Evolutionary conservation across 2,113 vertebrate genomes (phyloP), one percentile per base, ranked within the genome.

Genomic region (Diglossa brunneiventris): DNA sequence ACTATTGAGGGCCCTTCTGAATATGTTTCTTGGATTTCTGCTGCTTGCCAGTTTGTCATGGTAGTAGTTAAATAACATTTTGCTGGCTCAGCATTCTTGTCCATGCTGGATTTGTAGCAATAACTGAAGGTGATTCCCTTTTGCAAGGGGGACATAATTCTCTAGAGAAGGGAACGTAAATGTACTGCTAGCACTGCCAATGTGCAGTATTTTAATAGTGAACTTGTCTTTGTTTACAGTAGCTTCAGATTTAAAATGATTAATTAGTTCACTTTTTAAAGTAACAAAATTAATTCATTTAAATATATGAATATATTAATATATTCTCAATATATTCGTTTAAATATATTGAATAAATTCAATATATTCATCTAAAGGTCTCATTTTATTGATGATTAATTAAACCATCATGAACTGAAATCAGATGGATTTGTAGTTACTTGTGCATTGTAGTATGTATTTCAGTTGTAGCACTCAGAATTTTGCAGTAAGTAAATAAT

Each of bases 171-270:
- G 31, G 46, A 78, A 66, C 47, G 53, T 88, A 47, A 89, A 76
- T 52, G 69, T 83, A 49, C 78, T 90, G 74, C 73, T 95, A 82
- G 86, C 62, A 70, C 58, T 95, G 88, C 90, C 92, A 59, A 72
- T 94, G 74, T 87, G 56, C 77, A 92, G 50, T 97, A 69, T 95
- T 92, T 94, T 96, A 91, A 90, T 56, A 92, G 46, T 81, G 83
- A 95, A 88, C 73, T 85, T 93, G 30, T 93, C 92, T 97, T 96
- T 39, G 58, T 83, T 97, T 96, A 62, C n/a, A 70, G 3, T 92
- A 81, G 68, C 37, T 94, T 79, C 42, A 83, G 63, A 35, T 93
- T 95, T 95, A 93, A 92, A 97, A 86, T 91, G 21, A 84, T 68
- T 52, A 94, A 94, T 90, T 67, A 53, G 58, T 55, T 91, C 24